These are phyloP conservation scores for Cecropterus lyciades DNA, from an alignment of 1,140 invertebrate genomes.

Conservation along the genomic window DNA sequence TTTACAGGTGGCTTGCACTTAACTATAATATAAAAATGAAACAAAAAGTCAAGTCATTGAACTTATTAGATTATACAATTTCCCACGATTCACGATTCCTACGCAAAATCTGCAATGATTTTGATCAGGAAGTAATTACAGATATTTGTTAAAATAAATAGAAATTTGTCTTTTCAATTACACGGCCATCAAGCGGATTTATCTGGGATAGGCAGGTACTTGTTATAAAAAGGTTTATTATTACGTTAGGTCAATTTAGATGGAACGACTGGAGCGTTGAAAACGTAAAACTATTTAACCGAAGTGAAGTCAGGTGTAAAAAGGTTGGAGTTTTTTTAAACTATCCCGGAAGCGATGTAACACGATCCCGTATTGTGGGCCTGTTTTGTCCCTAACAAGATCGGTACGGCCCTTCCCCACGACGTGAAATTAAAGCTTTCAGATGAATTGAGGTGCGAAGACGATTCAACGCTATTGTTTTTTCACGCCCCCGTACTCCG, in stretches of 20 bases:
- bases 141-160: conserved; percentile 20
- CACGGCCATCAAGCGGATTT: conserved; percentile 33
- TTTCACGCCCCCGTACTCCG: conserved; percentile 16
- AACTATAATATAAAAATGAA: not conserved
- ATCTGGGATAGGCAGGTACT: conserved; percentile 14
- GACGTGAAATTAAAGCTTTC: conserved; percentile 54
- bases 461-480: conserved; percentile 27
- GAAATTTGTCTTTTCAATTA: conserved; percentile 37
- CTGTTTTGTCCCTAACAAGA: conserved; percentile 68
- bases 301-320: conserved; percentile 60
- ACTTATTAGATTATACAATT: not conserved
- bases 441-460: conserved; percentile 37
- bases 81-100: conserved; percentile 2
- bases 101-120: not conserved
- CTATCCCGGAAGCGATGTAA: conserved; percentile 65
- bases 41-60: not conserved
- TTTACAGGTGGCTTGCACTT: too few species aligned
- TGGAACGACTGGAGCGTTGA: conserved; percentile 37
- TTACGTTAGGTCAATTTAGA: conserved; percentile 24
- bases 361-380: conserved; percentile 58
- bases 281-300: conserved; percentile 41
- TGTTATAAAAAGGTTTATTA: conserved; percentile 18
- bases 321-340: conserved; percentile 49
- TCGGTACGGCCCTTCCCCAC: conserved; percentile 51
- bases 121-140: conserved; percentile 23